Evolutionary conservation across 2,888 invertebrate species (phyloP).

Genomic region (Phengaris arion): DNA sequence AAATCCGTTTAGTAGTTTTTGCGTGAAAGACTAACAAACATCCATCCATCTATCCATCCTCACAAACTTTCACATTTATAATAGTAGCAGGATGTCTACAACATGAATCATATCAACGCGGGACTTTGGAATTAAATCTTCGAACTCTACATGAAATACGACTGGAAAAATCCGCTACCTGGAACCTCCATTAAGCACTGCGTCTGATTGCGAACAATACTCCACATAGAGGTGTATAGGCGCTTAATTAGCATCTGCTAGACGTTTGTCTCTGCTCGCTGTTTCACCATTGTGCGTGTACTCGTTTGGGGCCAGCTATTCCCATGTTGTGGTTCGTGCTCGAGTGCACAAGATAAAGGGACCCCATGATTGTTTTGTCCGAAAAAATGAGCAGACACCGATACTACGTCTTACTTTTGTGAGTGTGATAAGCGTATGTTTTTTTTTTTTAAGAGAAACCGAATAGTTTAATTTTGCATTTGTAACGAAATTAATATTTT

Average conservation of each 20-base stretch:
- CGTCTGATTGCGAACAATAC: neutral
- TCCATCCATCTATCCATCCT: too few relatives aligned
- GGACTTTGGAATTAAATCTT: too few relatives aligned
- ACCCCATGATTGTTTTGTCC: conserved; percentile 25
- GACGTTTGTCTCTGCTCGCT: conserved; percentile 12
- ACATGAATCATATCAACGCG: too few relatives aligned
- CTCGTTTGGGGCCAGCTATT: conserved; percentile 5
- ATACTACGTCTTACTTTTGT: neutral
- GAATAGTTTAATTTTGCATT: too few relatives aligned
- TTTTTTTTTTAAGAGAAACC: neutral
- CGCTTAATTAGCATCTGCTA: conserved; percentile 3
- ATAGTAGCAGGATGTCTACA: too few relatives aligned
- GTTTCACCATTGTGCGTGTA: neutral
- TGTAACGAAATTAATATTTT: too few relatives aligned
- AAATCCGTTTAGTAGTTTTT: too few relatives aligned
- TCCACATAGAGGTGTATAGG: neutral
- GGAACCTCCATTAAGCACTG: neutral
- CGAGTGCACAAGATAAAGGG: conserved; percentile 24
- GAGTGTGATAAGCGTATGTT: neutral
- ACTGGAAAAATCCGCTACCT: neutral
- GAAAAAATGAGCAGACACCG: conserved; percentile 7
- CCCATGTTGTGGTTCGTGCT: conserved; percentile 27
- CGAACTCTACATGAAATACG: too few relatives aligned
- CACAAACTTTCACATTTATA: too few relatives aligned
- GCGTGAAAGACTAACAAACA: too few relatives aligned